Base-by-base conservation (phyloP, 1,140 invertebrate genomes). In the Rhizoglyphus robini region DNA sequence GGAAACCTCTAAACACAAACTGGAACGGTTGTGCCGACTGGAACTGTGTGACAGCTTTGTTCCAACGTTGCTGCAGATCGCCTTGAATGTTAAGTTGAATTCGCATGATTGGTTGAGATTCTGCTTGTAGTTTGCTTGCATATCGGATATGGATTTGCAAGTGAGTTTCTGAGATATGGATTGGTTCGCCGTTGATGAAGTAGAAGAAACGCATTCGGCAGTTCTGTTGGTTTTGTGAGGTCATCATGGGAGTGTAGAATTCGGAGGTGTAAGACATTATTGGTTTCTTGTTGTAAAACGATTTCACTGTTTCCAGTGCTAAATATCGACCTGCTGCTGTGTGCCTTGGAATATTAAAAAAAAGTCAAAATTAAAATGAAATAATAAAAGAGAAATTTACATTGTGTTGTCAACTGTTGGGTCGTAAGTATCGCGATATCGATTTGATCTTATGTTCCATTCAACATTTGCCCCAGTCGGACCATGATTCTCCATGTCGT, bases 391-490 rank as follows among this genome's bases (percentile, higher is more conserved):
- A 41, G 18, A 41, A 11, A 41, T 18, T 41, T 41, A 41, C 36
- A 8, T 20, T 3, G 58, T 32, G 27, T 46, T 60, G 27, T 60
- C 58, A 60, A 60, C 36, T 29, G n/a, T n/a, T 23, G 58, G 58
- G 3, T 60, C 58, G 36, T 60, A 60, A 23, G 8, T 13, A 3
- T 15, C 8, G 13, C 13, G 15, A 13, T 20, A 60, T 46, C 36
- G 27, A 23, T 27, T 32, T 20, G 11, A 11, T 20, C 36, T 8
- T 75, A 60, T 23, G 13, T 60, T 34, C 2, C 1, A 2, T n/a
- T 29, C 58, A 2, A 29, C 27, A n/a, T 29, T 29, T 2, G 27
- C 15, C 2, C 29, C 15, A 13, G 15, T n/a, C 15, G 15, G 30
- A 1, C 15, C 32, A 60, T 30, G 27, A 34, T 4, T 15, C 13